These are phyloP conservation scores for Prorops nasuta DNA, from an alignment of 1,140 invertebrate genomes.

Conservation along the genomic window DNA sequence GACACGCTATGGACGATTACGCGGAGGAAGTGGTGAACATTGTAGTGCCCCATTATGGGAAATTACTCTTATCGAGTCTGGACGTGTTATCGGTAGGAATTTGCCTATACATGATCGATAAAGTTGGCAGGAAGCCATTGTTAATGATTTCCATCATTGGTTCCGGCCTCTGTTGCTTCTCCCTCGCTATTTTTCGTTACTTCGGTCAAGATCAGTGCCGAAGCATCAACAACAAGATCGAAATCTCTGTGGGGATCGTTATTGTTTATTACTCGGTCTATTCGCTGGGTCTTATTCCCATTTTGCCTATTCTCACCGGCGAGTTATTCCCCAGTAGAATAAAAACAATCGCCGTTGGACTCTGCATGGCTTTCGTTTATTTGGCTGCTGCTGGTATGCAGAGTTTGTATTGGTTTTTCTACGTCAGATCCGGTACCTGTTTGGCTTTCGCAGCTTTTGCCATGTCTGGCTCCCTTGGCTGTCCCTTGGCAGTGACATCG, in stretches of 20 bases:
- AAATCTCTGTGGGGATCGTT: conserved; percentile 9
- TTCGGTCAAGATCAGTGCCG: neutral
- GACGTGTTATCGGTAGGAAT: conserved; percentile 10
- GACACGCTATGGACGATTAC: conserved; percentile 18
- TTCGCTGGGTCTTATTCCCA: conserved; percentile 20
- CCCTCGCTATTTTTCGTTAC: conserved; percentile 11
- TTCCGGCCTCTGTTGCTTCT: conserved; percentile 20
- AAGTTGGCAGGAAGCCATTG: conserved; percentile 13
- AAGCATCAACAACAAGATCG: neutral
- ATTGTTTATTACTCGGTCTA: conserved; percentile 21
- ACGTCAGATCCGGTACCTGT: conserved; percentile 5
- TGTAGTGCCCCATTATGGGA: conserved; percentile 2
- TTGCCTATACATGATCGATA: conserved; percentile 18
- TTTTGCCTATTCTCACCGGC: conserved; percentile 20
- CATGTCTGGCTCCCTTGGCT: conserved; percentile 14
- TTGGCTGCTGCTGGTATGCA: conserved; percentile 14
- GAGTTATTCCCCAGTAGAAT: conserved; percentile 22
- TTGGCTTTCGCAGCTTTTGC: conserved; percentile 16
- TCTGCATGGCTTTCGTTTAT: conserved; percentile 17
- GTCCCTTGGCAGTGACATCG: conserved; percentile 17
- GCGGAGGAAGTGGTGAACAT: conserved; percentile 2
- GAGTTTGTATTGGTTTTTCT: conserved; percentile 9
- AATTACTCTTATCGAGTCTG: conserved; percentile 5
- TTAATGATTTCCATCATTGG: conserved; percentile 13
- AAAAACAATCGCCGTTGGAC: conserved; percentile 12